A percentile compares a stretch with the other conserved stretches of the same genome.
phyloP scores from a whole-genome alignment of 2,113 vertebrate genomes.

The Heliornis fulica region DNA sequence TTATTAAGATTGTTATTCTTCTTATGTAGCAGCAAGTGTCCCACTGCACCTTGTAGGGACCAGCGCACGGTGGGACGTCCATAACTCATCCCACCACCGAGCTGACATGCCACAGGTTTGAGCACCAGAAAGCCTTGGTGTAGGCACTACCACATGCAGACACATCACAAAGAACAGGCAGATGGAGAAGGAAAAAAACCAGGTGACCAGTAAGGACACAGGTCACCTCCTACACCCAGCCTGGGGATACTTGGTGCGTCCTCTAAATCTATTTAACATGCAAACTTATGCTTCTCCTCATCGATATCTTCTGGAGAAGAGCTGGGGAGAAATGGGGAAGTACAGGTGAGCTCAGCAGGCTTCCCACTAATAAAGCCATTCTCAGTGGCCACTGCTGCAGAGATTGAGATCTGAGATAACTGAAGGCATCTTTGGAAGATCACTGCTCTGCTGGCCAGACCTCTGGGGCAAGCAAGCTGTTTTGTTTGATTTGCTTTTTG shows the following conservation, averaged over 20 bases:
- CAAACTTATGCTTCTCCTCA: not conserved
- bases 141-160: accelerated
- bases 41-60: not conserved
- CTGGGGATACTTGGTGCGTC: not conserved
- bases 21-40: accelerated
- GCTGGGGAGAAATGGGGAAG: not conserved
- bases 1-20: not conserved
- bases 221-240: not conserved
- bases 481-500: not conserved
- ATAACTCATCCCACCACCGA: not conserved
- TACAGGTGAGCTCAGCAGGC: not conserved
- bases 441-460: not conserved
- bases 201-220: not conserved
- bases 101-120: accelerated
- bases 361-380: not conserved
- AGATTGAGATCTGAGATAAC: not conserved
- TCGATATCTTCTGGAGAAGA: not conserved
- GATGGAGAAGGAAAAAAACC: not conserved
- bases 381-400: not conserved
- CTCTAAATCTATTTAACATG: not conserved
- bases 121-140: not conserved
- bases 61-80: not conserved
- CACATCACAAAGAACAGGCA: not conserved
- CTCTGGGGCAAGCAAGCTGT: not conserved
- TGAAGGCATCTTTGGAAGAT: not conserved